phyloP scores from a whole-genome alignment of 2,888 invertebrate genomes.

The Drosophila longiperda region DNA sequence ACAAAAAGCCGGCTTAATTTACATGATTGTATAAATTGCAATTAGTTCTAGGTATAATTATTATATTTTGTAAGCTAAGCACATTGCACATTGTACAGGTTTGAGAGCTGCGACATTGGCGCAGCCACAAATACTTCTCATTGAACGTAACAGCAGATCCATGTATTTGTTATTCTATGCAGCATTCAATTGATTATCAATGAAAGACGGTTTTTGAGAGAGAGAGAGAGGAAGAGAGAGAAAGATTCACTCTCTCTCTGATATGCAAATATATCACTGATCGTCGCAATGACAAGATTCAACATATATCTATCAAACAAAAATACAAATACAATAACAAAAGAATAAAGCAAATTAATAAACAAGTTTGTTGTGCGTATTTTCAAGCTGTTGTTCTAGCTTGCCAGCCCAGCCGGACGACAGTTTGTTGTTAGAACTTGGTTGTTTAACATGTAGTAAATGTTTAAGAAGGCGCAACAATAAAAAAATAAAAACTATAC shows the following conservation, averaged over 20 bases:
- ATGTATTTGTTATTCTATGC: conserved; percentile 26
- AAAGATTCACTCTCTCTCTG: conserved; percentile 5
- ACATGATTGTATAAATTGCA: conserved; percentile 17
- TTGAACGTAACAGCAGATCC: conserved; percentile 7
- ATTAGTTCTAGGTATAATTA: conserved; percentile 22
- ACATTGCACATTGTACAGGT: conserved; percentile 17
- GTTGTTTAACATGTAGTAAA: conserved; percentile 52
- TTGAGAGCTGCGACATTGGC: conserved; percentile 6
- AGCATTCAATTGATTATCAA: conserved; percentile 29
- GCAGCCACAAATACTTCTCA: conserved; percentile 55
- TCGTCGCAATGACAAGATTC: conserved; percentile 53
- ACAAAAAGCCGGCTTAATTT: conserved; percentile 11
- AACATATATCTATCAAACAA: conserved; percentile 47
- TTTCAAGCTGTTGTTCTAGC: conserved; percentile 45
- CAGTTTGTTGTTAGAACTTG: conserved; percentile 74
- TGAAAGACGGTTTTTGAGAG: conserved; percentile 10
- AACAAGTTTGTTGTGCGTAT: conserved; percentile 78
- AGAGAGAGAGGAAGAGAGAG: conserved; percentile 1
- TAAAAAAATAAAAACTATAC: conserved; percentile 8
- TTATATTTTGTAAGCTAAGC: conserved; percentile 23
- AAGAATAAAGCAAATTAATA: conserved; percentile 57
- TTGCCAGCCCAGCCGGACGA: conserved; percentile 30
- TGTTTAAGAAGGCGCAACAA: conserved; percentile 22
- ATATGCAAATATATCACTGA: conserved; percentile 54
- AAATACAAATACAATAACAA: conserved; percentile 34